Percentiles rank a stretch among this genome's conserved stretches.
phyloP scores from a whole-genome alignment of 2,797 vertebrate genomes.

The Vultur gryphus region DNA sequence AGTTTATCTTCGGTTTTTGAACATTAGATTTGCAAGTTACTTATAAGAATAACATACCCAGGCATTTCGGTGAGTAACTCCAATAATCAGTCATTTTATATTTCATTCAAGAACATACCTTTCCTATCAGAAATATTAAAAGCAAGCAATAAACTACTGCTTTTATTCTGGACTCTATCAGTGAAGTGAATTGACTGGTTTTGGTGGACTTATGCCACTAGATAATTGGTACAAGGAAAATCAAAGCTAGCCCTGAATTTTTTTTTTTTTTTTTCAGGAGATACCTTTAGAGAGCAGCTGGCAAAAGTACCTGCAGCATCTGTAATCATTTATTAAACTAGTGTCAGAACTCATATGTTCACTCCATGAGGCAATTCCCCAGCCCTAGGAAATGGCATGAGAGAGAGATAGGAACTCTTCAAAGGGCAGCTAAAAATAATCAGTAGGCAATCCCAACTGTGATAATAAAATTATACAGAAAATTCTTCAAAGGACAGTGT shows the following conservation, averaged over 20 bases:
- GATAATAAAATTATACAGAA: conserved; percentile 1
- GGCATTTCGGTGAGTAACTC: background rate
- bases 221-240: background rate
- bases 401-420: background rate
- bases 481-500: background rate
- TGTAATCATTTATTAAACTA: background rate
- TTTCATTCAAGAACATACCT: background rate
- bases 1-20: background rate
- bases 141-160: background rate
- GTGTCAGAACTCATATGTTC: background rate
- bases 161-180: background rate
- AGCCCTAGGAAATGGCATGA: background rate
- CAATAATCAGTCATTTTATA: background rate
- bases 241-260: background rate
- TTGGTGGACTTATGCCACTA: background rate
- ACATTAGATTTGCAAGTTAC: background rate
- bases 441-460: conserved; percentile 4
- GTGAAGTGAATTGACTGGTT: background rate
- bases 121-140: background rate
- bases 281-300: background rate
- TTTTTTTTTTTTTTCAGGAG: background rate
- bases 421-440: conserved; percentile 2
- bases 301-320: background rate
- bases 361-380: background rate
- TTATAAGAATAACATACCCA: background rate